Evolutionary conservation across 2,888 invertebrate species (phyloP), one percentile per base, ranked within the genome.

Genomic region (Lycophotia porphyrea): DNA sequence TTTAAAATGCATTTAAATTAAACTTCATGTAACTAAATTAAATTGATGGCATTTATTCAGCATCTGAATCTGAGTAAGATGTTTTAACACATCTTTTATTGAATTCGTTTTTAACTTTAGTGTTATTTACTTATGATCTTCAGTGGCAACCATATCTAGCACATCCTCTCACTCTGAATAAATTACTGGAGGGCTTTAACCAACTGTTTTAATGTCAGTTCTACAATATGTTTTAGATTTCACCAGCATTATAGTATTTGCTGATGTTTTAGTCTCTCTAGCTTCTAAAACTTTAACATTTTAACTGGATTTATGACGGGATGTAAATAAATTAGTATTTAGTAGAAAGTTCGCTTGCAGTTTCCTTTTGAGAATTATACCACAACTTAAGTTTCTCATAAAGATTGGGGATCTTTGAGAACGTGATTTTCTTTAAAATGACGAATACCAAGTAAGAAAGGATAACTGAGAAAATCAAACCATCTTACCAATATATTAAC

Each of bases 161-260:
- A 69, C 76, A 78, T 81, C 76, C 73, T 85, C 74, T 85, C 39
- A 47, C 42, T 71, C 31, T n/a, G 74, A 76, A 84, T 85, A 83
- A 60, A 85, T 83, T 78, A 76, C 67, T 39, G 34, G 61, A 78
- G 79, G 75, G 74, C 79, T 83, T 74, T 83, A 67, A 82, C 70
- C 83, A 78, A 74, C 67, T 31, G 47, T 74, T 60, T 34, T 39
- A 60, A 74, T 52, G 66, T 47, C 66, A 60, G 47, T 18, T 60
- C 58, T 65, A 69, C 47, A 78, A 69, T 63, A 69, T 31, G 36
- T 67, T 67, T 67, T 58, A 63, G 61, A 31, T 74, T 81, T 69
- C 68, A 66, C 64, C 5, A 55, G 24, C 15, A 42, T 27, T 31
- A 24, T 24, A 21, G 13, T 67, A 71, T 68, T 76, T 52, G 5